These are phyloP conservation scores for Cremastobaeus sp. DNA, from an alignment of 2,888 invertebrate species.

Conservation along the genomic window DNA sequence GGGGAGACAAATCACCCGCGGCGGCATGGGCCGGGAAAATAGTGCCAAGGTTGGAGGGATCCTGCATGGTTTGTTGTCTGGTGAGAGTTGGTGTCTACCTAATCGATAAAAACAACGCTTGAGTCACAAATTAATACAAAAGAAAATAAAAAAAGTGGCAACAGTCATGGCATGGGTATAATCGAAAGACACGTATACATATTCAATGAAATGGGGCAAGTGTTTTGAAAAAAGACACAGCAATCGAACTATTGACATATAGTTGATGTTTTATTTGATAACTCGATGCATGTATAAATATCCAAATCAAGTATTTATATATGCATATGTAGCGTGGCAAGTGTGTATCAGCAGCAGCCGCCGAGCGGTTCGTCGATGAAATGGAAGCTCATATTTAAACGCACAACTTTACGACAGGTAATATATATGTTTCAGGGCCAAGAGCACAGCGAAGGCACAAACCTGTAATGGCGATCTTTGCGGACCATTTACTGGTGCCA, in stretches of 20 bases:
- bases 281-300: slow-evolving; percentile 49
- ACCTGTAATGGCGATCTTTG: slow-evolving; percentile 99
- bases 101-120: slow-evolving; percentile 23
- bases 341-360: slow-evolving; percentile 61
- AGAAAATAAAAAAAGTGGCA: slow-evolving; percentile 45
- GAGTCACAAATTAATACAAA: slow-evolving; percentile 36
- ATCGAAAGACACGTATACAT: slow-evolving; percentile 53
- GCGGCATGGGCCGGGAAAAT: background rate
- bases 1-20: background rate
- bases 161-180: slow-evolving; percentile 52
- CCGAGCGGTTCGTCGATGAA: slow-evolving; percentile 60
- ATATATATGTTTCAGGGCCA: slow-evolving; percentile 56
- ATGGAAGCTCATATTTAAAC: slow-evolving; percentile 60
- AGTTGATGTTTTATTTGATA: slow-evolving; percentile 50
- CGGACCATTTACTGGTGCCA: slow-evolving; percentile 99
- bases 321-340: slow-evolving; percentile 51
- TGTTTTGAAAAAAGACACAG: slow-evolving; percentile 55
- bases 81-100: slow-evolving; percentile 35
- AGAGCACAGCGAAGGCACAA: slow-evolving; percentile 65
- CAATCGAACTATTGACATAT: slow-evolving; percentile 57
- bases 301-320: slow-evolving; percentile 36
- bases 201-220: slow-evolving; percentile 56
- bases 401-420: slow-evolving; percentile 58
- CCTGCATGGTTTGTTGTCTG: slow-evolving; percentile 8
- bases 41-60: slow-evolving; percentile 15